Percentiles rank a stretch among this genome's conserved stretches.
Conservation (phyloP, 2,888 invertebrate species). For the Tenthredo distinguenda region DNA sequence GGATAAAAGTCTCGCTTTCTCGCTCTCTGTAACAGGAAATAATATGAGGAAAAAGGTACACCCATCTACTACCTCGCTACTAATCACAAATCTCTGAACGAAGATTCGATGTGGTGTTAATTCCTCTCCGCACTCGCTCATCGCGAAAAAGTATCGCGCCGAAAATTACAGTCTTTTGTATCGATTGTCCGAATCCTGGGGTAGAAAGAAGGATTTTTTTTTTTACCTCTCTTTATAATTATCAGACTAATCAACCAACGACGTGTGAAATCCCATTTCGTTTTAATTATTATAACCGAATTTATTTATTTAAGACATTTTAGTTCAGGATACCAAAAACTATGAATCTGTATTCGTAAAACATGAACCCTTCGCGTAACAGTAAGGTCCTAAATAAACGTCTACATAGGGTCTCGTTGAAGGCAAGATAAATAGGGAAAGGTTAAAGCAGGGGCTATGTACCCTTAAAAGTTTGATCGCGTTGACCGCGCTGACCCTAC, state of each 20-base stretch:
- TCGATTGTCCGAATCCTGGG: not conserved
- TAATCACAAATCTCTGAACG: not conserved
- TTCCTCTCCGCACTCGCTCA: not conserved
- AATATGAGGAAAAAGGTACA: not conserved
- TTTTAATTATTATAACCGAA: not conserved
- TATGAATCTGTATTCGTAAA: conserved; percentile 18
- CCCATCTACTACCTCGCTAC: not conserved
- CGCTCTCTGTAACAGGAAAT: not conserved
- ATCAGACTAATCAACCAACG: not conserved
- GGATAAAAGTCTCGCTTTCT: conserved; percentile 17
- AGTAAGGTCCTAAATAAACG: not conserved
- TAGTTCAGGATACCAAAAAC: not conserved
- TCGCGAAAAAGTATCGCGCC: not conserved
- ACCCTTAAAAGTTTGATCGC: conserved; percentile 46
- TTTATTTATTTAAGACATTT: not conserved
- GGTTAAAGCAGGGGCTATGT: not conserved
- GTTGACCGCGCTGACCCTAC: conserved; percentile 34
- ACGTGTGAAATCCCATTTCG: not conserved
- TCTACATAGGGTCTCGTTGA: not conserved
- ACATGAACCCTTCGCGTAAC: not conserved
- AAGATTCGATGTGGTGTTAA: not conserved
- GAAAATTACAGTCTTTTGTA: not conserved
- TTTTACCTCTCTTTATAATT: not conserved
- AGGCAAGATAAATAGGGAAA: conserved; percentile 37
- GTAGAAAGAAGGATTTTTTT: not conserved